Conservation (phyloP, 2,113 vertebrate species). For the Mormyrus lacerda region DNA sequence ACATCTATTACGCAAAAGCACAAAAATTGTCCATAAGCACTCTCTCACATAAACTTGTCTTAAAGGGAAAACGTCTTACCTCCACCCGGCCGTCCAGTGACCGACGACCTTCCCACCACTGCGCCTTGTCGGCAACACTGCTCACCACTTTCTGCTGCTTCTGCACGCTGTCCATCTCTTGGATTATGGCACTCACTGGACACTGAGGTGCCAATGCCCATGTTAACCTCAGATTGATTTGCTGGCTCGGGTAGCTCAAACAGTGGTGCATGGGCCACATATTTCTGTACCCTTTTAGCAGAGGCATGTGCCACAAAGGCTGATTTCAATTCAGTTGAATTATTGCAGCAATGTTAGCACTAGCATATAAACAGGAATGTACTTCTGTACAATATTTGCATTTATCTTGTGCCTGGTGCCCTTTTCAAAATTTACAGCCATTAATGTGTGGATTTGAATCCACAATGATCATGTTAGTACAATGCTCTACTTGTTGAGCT, state of each 20-base stretch:
- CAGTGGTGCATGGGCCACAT: background rate
- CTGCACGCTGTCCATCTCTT: conserved; percentile 72
- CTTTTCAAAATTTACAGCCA: background rate
- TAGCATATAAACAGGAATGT: background rate
- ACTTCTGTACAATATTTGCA: background rate
- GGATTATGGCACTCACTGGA: conserved; percentile 54
- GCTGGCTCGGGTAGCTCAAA: background rate
- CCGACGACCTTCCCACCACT: conserved; percentile 79
- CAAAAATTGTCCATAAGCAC: background rate
- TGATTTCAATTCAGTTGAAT: background rate
- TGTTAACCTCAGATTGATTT: background rate
- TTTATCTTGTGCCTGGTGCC: background rate
- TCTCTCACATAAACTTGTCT: background rate
- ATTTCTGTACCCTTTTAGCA: background rate
- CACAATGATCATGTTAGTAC: background rate
- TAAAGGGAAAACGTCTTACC: conserved; percentile 45
- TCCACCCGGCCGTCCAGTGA: conserved; percentile 71
- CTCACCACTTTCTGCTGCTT: conserved; percentile 76
- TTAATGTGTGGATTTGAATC: background rate
- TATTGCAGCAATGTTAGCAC: background rate
- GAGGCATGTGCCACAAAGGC: background rate
- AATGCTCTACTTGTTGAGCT: background rate
- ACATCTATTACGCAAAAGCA: background rate
- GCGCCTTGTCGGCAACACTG: conserved; percentile 63
- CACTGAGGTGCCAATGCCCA: conserved; percentile 44